A percentile compares a stretch with the other conserved stretches of the same genome.
Conservation (phyloP, 2,888 invertebrate genomes). For the Syrphus vitripennis region DNA sequence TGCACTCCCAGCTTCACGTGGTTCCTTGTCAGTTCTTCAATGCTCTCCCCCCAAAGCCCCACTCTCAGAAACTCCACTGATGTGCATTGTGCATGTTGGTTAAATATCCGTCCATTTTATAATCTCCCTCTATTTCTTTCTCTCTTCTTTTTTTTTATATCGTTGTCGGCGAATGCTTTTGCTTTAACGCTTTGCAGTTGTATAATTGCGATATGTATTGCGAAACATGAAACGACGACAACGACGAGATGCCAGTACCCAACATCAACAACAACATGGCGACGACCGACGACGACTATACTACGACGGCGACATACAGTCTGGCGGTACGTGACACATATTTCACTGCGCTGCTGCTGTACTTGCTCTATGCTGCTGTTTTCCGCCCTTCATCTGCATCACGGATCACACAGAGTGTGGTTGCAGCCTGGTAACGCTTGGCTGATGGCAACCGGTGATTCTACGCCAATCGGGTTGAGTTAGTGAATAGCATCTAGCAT, state of each 20-base stretch:
- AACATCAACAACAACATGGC: constrained; percentile 34
- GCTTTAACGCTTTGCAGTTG: constrained; percentile 52
- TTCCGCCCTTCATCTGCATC: constrained; percentile 36
- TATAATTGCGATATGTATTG: constrained; percentile 51
- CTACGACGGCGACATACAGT: constrained; percentile 68
- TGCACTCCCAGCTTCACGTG: constrained; percentile 30
- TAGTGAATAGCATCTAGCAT: constrained; percentile 30
- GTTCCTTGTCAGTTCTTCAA: constrained; percentile 8
- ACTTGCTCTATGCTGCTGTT: constrained; percentile 12
- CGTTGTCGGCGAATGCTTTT: constrained; percentile 35
- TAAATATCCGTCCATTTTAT: constrained; percentile 10
- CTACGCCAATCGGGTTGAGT: constrained; percentile 40
- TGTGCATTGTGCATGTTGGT: constrained; percentile 28
- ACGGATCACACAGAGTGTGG: constrained; percentile 21
- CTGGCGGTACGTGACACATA: constrained; percentile 66
- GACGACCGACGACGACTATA: constrained; percentile 37
- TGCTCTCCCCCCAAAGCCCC: background rate
- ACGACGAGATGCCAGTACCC: background rate
- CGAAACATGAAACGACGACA: constrained; percentile 55
- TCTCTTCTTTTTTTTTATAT: background rate
- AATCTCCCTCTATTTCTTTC: constrained; percentile 21
- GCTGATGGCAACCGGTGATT: constrained; percentile 54
- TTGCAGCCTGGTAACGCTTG: constrained; percentile 43
- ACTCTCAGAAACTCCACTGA: background rate
- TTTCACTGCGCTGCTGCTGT: constrained; percentile 23